Evolutionary conservation across 1,140 invertebrate species (phyloP).

Genomic region (Ladona fulva): DNA sequence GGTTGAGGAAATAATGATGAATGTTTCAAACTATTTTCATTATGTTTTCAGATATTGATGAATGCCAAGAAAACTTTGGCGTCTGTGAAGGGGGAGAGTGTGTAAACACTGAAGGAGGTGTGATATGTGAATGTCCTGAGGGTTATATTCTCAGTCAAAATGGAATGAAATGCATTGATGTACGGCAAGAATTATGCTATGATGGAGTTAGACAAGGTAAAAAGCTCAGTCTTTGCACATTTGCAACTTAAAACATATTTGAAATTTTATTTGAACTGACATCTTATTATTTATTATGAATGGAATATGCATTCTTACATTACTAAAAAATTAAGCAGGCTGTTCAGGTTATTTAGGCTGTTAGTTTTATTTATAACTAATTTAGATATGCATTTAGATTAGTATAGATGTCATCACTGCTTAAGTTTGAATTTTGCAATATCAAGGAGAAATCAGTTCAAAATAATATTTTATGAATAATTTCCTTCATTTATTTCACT

Average conservation of each 20-base stretch:
- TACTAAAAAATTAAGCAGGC: no score
- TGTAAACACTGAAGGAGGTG: slow-evolving; percentile 34
- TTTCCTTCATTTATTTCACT: no score
- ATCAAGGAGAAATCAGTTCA: no score
- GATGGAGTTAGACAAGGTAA: slow-evolving; percentile 38
- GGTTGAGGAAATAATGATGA: no score
- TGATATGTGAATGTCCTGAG: slow-evolving; percentile 65
- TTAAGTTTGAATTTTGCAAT: no score
- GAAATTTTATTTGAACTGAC: slow-evolving; percentile 12
- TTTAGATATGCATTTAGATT: no score
- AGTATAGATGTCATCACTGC: no score
- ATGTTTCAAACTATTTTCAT: neutral
- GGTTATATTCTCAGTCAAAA: slow-evolving; percentile 54
- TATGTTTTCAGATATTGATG: slow-evolving; percentile 33
- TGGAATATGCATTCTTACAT: neutral
- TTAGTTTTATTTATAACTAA: no score
- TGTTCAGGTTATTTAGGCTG: no score
- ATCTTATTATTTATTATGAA: neutral
- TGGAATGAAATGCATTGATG: slow-evolving; percentile 53
- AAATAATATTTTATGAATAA: no score
- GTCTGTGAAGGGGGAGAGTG: slow-evolving; percentile 36
- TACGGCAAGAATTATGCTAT: slow-evolving; percentile 62
- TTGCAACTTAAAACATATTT: no score
- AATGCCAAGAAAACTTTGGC: slow-evolving; percentile 30
- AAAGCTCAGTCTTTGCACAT: no score